phyloP scores from a whole-genome alignment of 2,797 vertebrate species.

The Pipistrellus kuhlii region DNA sequence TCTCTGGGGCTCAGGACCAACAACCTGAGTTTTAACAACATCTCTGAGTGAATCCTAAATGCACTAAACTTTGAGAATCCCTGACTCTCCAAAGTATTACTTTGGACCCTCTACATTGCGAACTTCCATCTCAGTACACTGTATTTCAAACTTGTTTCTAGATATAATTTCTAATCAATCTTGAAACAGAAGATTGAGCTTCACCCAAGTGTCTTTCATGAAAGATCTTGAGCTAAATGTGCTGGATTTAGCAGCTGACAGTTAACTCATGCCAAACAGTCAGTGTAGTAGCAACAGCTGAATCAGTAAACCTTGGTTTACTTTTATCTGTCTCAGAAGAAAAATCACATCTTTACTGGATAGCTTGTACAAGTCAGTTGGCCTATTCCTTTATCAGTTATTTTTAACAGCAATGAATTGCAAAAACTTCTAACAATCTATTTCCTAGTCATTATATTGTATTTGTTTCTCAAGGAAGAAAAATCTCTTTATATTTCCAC shows the following conservation, averaged over 20 bases:
- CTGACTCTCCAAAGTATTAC: background rate
- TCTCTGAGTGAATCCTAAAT: background rate
- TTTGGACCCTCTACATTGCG: background rate
- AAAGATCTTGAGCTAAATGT: conserved; percentile 14
- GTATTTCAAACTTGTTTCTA: conserved; percentile 37
- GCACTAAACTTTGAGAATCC: background rate
- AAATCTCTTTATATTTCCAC: background rate
- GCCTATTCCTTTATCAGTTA: background rate
- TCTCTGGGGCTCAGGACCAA: background rate
- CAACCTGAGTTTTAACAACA: background rate
- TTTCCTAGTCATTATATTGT: conserved; percentile 9
- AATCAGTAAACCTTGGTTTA: conserved; percentile 49
- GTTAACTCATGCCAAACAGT: background rate
- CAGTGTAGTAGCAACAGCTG: conserved; percentile 10
- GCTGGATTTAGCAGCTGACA: background rate
- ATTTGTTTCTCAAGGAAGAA: conserved; percentile 14
- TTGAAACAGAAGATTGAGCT: conserved; percentile 23
- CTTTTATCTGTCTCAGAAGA: conserved; percentile 28
- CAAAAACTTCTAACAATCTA: background rate
- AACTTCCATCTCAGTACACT: background rate
- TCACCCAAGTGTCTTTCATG: background rate
- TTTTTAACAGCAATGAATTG: conserved; percentile 12
- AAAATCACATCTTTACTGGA: background rate
- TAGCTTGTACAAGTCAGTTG: background rate
- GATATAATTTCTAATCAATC: conserved; percentile 35